Base-by-base conservation (phyloP, 2,113 vertebrate species). In the Cheirogaleus medius region DNA sequence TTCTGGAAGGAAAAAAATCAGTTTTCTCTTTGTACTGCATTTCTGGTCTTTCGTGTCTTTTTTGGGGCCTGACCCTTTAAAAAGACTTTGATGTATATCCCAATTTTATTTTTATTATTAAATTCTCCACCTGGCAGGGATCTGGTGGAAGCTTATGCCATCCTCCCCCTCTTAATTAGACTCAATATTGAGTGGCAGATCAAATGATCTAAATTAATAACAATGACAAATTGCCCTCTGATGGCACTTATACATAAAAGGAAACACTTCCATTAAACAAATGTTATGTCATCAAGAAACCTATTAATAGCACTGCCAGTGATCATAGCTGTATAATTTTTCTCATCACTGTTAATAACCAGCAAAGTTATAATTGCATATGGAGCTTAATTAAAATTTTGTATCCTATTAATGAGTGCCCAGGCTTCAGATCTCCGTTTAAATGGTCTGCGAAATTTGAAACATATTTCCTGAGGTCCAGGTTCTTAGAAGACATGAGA, bases 151-250 rank as follows among this genome's bases (percentile, higher is more conserved):
- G 44, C 71, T 90, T 93, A 71, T 93, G 49, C 71, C 44, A 85
- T 71, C 29, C 21, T 96, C 69, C 21, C 87, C 69, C 49, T 95
- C 27, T 93, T 97, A 97, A 98, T 98, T 98, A 97, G 73, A 92
- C 88, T 76, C 86, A 81, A 94, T 89, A 83, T 94, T 86, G 89
- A 98, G 52, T 69, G 97, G 91, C 93, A 97, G 90, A 95, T 98
- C 63, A 98, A 98, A 90, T 14, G 77, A 97, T 97, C 94, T 96
- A 96, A 98, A 98, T 98, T 97, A 97, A 98, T 97, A 98, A 97
- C 76, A 98, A 95, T 96, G 97, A 97, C 37, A 97, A 98, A 97
- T 95, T 97, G 44, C 89, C 78, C 95, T 94, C 71, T 23, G 94
- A 92, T 80, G 95, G 74, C 66, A 95, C 92, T 97, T 97, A 93